Percentiles rank a stretch among this genome's conserved stretches.
Conservation (phyloP, 2,888 invertebrate species). For the Tanypteryx hageni region DNA sequence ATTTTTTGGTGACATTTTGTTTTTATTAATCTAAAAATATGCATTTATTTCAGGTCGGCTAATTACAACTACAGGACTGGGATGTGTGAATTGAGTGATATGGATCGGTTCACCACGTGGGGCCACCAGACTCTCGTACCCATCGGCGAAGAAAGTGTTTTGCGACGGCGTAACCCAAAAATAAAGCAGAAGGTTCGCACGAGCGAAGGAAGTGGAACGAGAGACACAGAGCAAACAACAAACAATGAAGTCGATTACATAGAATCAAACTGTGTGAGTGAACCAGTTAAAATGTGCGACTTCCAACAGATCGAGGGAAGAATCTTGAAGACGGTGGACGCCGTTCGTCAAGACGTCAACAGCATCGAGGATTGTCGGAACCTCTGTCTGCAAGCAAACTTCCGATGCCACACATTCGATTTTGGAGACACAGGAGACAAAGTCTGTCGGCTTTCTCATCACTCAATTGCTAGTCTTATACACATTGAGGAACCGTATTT, state of each 20-base stretch:
- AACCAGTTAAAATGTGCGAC: conserved; percentile 73
- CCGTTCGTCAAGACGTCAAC: conserved; percentile 72
- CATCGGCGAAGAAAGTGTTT: neutral
- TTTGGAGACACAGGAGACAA: conserved; percentile 73
- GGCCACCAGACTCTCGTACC: conserved; percentile 53
- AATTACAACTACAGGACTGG: conserved; percentile 72
- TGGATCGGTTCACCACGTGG: conserved; percentile 73
- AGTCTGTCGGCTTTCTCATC: conserved; percentile 75
- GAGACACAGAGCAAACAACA: conserved; percentile 67
- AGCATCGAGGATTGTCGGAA: conserved; percentile 73
- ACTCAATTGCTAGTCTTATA: conserved; percentile 72
- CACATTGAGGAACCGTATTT: conserved; percentile 73
- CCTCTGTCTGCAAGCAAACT: conserved; percentile 73
- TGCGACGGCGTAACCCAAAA: conserved; percentile 17
- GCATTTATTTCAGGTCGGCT: conserved; percentile 71
- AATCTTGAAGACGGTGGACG: conserved; percentile 73
- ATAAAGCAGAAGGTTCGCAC: neutral
- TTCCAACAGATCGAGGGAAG: conserved; percentile 72
- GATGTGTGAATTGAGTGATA: conserved; percentile 73
- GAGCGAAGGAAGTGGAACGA: neutral
- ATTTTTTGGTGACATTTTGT: neutral
- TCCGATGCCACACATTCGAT: conserved; percentile 75
- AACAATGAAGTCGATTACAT: conserved; percentile 72
- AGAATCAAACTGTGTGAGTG: conserved; percentile 75
- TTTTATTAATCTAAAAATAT: neutral